Conservation (phyloP, 2,113 vertebrate species). For the Heterochromis multidens region DNA sequence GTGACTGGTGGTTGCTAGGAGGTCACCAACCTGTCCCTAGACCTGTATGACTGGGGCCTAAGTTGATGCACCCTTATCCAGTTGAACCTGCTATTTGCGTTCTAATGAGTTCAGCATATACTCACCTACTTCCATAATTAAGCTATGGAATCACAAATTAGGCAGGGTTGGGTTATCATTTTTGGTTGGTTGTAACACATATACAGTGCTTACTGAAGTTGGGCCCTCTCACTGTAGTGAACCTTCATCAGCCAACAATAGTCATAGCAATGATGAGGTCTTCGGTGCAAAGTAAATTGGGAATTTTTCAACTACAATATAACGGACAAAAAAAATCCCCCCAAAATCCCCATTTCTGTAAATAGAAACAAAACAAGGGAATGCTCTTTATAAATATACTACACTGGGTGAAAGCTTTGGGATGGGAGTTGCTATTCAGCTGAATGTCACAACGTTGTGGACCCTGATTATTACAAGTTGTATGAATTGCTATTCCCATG, state of each 20-base stretch:
- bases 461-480: constrained; percentile 50
- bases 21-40: not conserved
- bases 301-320: not conserved
- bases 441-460: constrained; percentile 10
- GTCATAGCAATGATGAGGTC: not conserved
- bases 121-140: not conserved
- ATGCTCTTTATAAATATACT: not conserved
- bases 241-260: not conserved
- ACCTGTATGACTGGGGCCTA: not conserved
- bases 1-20: not conserved
- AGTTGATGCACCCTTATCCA: not conserved
- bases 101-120: not conserved
- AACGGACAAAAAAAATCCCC: not conserved
- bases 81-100: not conserved
- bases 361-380: not conserved
- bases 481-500: constrained; percentile 54
- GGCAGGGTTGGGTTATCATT: not conserved
- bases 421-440: not conserved
- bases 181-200: not conserved
- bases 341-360: not conserved
- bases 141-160: not conserved
- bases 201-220: not conserved
- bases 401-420: not conserved
- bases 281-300: not conserved
- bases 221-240: not conserved